phyloP scores from a whole-genome alignment of 2,888 invertebrate species.

The Digitonthophagus gazella region DNA sequence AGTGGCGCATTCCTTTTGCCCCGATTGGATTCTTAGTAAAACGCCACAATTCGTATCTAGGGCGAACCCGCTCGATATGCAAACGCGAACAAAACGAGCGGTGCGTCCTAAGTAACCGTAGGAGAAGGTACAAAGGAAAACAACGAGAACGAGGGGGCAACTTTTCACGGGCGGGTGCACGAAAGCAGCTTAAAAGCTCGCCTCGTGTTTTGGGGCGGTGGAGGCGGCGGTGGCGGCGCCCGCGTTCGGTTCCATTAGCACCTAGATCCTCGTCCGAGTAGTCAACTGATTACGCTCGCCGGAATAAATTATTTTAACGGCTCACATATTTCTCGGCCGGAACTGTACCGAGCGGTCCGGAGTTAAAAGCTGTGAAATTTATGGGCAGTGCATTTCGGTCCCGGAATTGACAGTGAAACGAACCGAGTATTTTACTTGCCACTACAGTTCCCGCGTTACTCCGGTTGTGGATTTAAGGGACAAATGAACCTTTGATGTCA shows the following conservation, averaged over 20 bases:
- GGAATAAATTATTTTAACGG: conserved; percentile 27
- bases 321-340: conserved; percentile 22
- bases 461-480: background rate
- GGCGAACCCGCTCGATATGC: background rate
- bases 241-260: background rate
- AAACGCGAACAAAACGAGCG: background rate
- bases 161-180: background rate
- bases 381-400: background rate
- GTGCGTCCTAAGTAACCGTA: background rate
- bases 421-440: background rate
- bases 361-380: background rate
- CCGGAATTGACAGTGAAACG: background rate
- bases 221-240: background rate
- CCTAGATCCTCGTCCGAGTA: background rate
- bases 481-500: background rate
- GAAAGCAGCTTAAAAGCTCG: background rate
- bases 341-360: background rate
- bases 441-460: background rate
- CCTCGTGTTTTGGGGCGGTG: background rate
- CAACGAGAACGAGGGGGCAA: background rate
- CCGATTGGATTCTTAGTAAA: background rate
- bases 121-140: background rate
- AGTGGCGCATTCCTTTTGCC: background rate
- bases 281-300: conserved; percentile 1
- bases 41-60: background rate